These are phyloP conservation scores for Odontocolon sp. DNA, from an alignment of 2,888 invertebrate genomes.

Conservation along the genomic window DNA sequence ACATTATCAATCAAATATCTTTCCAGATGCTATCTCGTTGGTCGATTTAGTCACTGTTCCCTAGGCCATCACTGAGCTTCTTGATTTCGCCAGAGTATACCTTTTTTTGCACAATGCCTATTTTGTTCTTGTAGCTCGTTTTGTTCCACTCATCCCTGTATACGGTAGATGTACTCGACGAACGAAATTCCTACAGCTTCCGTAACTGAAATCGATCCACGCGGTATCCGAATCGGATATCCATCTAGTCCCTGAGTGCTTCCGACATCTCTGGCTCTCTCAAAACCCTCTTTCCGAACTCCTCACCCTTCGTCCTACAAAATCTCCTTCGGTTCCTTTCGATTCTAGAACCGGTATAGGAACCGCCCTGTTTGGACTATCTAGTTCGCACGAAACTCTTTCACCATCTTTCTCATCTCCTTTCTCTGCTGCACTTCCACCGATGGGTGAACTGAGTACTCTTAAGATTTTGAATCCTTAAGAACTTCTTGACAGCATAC, in stretches of 20 bases:
- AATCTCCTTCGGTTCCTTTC: conserved; percentile 34
- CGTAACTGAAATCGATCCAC: conserved; percentile 34
- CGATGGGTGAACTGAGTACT: conserved; percentile 7
- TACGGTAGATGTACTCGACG: no score
- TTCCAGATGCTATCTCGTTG: no score
- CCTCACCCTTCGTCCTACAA: conserved; percentile 1
- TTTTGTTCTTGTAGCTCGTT: no score
- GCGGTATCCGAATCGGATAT: conserved; percentile 51
- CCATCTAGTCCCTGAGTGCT: conserved; percentile 57
- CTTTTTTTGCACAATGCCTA: no score
- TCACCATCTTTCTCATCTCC: not conserved
- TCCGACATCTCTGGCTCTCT: conserved; percentile 56
- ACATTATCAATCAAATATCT: no score
- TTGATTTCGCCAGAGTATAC: no score
- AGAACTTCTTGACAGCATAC: conserved; percentile 14
- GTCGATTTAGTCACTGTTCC: no score
- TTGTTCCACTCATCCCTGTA: no score
- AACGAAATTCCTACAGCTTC: conserved; percentile 45
- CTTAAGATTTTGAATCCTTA: conserved; percentile 10
- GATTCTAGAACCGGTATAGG: not conserved
- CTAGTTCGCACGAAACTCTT: conserved; percentile 38
- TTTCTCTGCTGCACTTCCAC: not conserved
- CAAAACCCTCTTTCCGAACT: conserved; percentile 24
- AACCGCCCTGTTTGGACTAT: conserved; percentile 25
- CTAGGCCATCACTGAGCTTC: no score